Evolutionary conservation across 2,888 invertebrate species (phyloP).

Genomic region (Andrena bucephala): DNA sequence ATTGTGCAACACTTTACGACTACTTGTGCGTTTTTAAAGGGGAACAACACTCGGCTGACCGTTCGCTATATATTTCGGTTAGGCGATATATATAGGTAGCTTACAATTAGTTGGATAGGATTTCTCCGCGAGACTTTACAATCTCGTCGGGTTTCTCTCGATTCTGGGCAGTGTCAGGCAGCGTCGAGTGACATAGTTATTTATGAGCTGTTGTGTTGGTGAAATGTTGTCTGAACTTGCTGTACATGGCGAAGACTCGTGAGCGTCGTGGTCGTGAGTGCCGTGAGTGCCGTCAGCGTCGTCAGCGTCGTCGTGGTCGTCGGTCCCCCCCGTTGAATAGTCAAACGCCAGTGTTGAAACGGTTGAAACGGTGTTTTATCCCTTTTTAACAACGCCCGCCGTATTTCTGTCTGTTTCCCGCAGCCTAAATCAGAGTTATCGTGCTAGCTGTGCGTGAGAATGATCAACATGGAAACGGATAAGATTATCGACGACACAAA

Average conservation of each 20-base stretch:
- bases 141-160: constrained; percentile 23
- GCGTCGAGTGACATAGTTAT: constrained; percentile 68
- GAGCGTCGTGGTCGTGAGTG: constrained; percentile 66
- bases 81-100: background rate
- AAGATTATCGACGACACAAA: constrained; percentile 93
- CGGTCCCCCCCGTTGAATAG: constrained; percentile 55
- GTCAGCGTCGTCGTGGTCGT: constrained; percentile 36
- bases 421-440: constrained; percentile 32
- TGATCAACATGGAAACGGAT: constrained; percentile 97
- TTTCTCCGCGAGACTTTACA: constrained; percentile 18
- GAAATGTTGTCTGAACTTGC: constrained; percentile 76
- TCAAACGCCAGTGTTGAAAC: constrained; percentile 61
- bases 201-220: constrained; percentile 74
- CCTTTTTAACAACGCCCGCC: constrained; percentile 34
- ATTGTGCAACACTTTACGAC: constrained; percentile 24
- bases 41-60: background rate
- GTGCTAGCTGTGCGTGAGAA: constrained; percentile 75
- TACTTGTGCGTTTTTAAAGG: background rate
- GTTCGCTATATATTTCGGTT: background rate
- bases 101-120: background rate
- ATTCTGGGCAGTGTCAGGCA: constrained; percentile 30
- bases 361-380: constrained; percentile 60
- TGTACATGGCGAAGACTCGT: constrained; percentile 76
- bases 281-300: too few relatives aligned
- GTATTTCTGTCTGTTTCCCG: constrained; percentile 32